A percentile compares a stretch with the other conserved stretches of the same genome.
phyloP scores from a whole-genome alignment of 2,797 vertebrate genomes.

The Microcaecilia unicolor region DNA sequence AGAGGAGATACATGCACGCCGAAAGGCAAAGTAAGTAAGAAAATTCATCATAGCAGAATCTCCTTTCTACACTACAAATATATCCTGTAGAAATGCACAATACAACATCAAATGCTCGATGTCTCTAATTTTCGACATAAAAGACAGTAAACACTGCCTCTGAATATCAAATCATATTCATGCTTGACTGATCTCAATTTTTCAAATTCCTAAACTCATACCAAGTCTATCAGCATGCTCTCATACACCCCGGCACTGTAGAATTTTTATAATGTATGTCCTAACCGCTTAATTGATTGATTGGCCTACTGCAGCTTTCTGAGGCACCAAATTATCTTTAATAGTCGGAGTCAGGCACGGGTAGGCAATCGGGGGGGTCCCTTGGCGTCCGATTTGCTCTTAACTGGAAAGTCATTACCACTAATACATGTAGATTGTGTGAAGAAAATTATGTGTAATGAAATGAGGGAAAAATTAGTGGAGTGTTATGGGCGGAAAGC shows the following conservation, averaged over 20 bases:
- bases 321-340: conserved; percentile 81
- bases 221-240: conserved; percentile 55
- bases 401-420: conserved; percentile 94
- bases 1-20: too few relatives aligned
- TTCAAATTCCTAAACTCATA: conserved; percentile 46
- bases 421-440: conserved; percentile 96
- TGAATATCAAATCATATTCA: conserved; percentile 33
- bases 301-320: conserved; percentile 75
- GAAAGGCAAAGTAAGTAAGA: too few relatives aligned
- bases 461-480: conserved; percentile 89
- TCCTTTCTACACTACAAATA: too few relatives aligned
- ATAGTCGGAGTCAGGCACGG: conserved; percentile 75
- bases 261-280: conserved; percentile 75
- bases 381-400: conserved; percentile 92
- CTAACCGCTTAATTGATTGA: conserved; percentile 84
- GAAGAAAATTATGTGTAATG: conserved; percentile 85
- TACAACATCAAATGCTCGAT: too few relatives aligned
- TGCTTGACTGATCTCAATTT: conserved; percentile 30
- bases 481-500: conserved; percentile 92
- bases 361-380: conserved; percentile 76
- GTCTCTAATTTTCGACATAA: conserved; percentile 23
- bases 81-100: too few relatives aligned
- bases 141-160: conserved; percentile 26
- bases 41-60: too few relatives aligned
- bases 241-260: conserved; percentile 51